A percentile compares a stretch with the other conserved stretches of the same genome.
Evolutionary conservation across 2,113 vertebrate genomes (phyloP).

Genomic region (Tychaedon coryphoeus): DNA sequence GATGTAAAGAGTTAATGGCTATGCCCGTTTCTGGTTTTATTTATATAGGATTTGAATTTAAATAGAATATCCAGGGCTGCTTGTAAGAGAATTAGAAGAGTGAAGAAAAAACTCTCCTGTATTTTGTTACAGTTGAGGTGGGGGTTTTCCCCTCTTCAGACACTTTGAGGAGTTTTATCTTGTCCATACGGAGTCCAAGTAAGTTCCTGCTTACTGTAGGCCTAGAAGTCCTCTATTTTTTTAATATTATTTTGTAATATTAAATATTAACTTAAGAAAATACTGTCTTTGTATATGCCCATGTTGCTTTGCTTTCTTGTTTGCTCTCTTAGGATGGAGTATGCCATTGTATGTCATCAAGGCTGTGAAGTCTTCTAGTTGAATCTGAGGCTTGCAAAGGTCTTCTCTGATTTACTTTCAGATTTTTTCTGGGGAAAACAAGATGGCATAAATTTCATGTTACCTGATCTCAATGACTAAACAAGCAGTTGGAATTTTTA

Average conservation of each 20-base stretch:
- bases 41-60: background rate
- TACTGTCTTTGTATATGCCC: background rate
- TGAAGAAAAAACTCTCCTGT: background rate
- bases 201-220: background rate
- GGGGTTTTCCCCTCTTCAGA: background rate
- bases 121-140: background rate
- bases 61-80: background rate
- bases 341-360: background rate
- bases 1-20: background rate
- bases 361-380: background rate
- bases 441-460: background rate
- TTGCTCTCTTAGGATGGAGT: background rate
- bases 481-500: background rate
- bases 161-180: background rate
- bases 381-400: background rate
- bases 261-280: background rate
- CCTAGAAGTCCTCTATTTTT: background rate
- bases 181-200: background rate
- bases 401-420: background rate
- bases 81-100: background rate
- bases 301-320: background rate
- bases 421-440: background rate
- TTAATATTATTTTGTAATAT: background rate
- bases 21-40: background rate
- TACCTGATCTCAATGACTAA: background rate